Evolutionary conservation across 1,140 invertebrate species (phyloP).

Genomic region (Bursaphelenchus mucronatus): DNA sequence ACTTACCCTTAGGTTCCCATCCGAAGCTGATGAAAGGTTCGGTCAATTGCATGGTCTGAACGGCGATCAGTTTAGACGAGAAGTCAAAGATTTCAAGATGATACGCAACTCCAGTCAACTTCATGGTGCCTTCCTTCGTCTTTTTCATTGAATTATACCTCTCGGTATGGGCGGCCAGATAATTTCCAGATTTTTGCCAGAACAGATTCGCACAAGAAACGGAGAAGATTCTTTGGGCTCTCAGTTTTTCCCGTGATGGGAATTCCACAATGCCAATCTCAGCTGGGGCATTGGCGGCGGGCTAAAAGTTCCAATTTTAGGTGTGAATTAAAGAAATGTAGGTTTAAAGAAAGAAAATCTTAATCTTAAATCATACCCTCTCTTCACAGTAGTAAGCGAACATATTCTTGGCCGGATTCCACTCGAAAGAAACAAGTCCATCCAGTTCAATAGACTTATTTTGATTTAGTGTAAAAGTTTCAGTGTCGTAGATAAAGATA

Average conservation of each 20-base stretch:
- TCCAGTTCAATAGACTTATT: constrained; percentile 45
- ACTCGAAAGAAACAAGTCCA: constrained; percentile 77
- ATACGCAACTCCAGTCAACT: constrained; percentile 93
- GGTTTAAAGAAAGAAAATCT: too few relatives aligned
- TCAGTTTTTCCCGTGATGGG: constrained; percentile 76
- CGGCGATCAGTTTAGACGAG: constrained; percentile 88
- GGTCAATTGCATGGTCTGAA: constrained; percentile 73
- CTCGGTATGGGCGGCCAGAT: constrained; percentile 95
- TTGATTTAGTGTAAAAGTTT: constrained; percentile 47
- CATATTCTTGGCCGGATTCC: constrained; percentile 93
- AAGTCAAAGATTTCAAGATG: constrained; percentile 96
- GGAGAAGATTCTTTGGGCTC: constrained; percentile 93
- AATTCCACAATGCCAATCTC: constrained; percentile 58
- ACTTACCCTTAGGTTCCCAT: constrained; percentile 89
- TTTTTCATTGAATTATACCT: constrained; percentile 88
- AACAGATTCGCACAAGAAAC: constrained; percentile 96
- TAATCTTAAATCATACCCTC: constrained; percentile 68
- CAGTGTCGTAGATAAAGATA: constrained; percentile 81
- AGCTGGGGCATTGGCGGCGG: constrained; percentile 43
- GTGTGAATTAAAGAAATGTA: neutral
- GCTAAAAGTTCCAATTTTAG: constrained; percentile 17
- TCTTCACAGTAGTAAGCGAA: constrained; percentile 97
- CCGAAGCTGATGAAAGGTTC: constrained; percentile 83
- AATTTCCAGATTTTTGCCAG: constrained; percentile 97
- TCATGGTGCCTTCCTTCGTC: constrained; percentile 73